Conservation (phyloP, 2,113 vertebrate species). For the Marcusenius ussheri region DNA sequence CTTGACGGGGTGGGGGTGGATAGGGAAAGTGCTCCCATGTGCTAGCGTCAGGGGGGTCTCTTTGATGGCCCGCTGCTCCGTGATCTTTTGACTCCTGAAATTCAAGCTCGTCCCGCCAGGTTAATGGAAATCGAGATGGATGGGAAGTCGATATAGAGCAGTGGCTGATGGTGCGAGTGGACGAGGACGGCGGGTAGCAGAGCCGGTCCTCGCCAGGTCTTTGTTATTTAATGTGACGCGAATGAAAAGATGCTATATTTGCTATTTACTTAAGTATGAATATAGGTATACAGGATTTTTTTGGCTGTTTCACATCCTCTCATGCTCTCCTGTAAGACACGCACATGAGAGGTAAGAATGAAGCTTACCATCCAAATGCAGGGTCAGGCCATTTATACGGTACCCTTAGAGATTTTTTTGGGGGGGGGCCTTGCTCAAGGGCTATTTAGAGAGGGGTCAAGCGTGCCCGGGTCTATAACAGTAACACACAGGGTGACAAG, state of each 20-base stretch:
- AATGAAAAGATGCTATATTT: background rate
- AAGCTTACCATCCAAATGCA: background rate
- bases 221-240: background rate
- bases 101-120: background rate
- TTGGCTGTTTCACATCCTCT: background rate
- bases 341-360: background rate
- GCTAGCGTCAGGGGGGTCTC: background rate
- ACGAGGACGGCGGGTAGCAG: background rate
- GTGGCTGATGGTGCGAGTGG: background rate
- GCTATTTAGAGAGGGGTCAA: background rate
- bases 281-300: background rate
- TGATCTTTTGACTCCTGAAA: background rate
- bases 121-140: background rate
- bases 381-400: background rate
- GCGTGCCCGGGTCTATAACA: background rate
- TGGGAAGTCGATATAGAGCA: background rate
- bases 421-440: background rate
- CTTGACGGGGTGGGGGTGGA: background rate
- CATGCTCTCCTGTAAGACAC: background rate
- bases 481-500: background rate
- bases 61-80: background rate
- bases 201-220: background rate
- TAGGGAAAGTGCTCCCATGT: background rate
- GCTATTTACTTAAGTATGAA: background rate
- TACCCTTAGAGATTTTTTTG: background rate